These are phyloP conservation scores for Rhynchonycteris naso DNA, from an alignment of 2,797 vertebrate genomes.

Conservation along the genomic window DNA sequence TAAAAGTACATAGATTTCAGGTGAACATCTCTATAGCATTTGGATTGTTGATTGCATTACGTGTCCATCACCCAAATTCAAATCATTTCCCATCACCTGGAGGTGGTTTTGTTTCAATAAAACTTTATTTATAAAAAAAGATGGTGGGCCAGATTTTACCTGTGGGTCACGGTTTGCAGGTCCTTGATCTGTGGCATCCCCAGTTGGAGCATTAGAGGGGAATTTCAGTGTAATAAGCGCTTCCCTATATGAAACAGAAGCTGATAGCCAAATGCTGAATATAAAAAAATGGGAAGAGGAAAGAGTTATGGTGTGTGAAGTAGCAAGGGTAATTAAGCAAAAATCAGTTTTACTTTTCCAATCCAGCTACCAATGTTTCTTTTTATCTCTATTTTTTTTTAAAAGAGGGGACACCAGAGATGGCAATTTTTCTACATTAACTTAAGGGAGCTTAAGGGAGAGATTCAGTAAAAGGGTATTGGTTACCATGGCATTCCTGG, in stretches of 20 bases:
- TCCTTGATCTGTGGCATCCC: neutral
- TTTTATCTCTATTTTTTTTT: conserved; percentile 46
- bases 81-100: neutral
- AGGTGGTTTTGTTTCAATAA: neutral
- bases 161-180: neutral
- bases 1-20: too few relatives aligned
- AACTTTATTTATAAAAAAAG: conserved; percentile 13
- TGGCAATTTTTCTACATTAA: conserved; percentile 77
- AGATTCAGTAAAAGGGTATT: conserved; percentile 64
- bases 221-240: neutral
- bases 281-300: conserved; percentile 12
- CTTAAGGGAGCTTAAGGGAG: conserved; percentile 75
- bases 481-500: conserved; percentile 82
- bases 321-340: neutral
- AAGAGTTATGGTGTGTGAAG: neutral
- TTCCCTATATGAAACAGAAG: conserved; percentile 40
- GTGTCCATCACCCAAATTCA: too few relatives aligned
- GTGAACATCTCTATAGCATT: too few relatives aligned
- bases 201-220: neutral
- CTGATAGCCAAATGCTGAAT: conserved; percentile 52
- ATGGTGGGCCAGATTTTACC: neutral
- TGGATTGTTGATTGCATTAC: too few relatives aligned
- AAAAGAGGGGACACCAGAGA: neutral
- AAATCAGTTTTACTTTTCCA: conserved; percentile 28
- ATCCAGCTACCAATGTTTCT: neutral